These are phyloP conservation scores for Linurgus olivaceus DNA, from an alignment of 2,797 vertebrate genomes.

Conservation along the genomic window DNA sequence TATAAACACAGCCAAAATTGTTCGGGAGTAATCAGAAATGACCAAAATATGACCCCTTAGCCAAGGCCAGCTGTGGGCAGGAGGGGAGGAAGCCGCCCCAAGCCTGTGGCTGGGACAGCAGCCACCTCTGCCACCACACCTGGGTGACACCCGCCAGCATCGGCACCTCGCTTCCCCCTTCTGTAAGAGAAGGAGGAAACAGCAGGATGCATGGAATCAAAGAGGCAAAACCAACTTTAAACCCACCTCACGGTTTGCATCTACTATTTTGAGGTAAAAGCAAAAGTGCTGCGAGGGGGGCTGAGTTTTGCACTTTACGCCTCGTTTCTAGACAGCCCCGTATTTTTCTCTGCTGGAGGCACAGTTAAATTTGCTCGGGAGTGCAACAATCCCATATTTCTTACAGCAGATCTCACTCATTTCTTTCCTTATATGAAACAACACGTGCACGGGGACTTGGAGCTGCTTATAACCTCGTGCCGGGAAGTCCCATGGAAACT, in stretches of 20 bases:
- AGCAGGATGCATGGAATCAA: background rate
- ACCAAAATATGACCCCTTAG: conserved; percentile 27
- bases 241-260: background rate
- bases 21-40: conserved; percentile 43
- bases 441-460: background rate
- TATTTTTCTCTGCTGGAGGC: conserved; percentile 4
- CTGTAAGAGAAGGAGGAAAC: background rate
- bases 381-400: background rate
- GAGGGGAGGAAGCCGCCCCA: background rate
- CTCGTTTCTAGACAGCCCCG: background rate
- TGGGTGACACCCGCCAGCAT: background rate
- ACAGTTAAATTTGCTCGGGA: background rate
- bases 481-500: background rate
- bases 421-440: conserved; percentile 1
- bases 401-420: background rate
- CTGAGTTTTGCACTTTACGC: background rate
- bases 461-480: background rate
- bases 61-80: background rate
- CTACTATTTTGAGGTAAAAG: background rate
- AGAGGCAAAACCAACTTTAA: background rate
- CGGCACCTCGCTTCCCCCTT: background rate
- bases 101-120: rapidly evolving
- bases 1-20: conserved; percentile 52
- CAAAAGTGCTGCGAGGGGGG: background rate
- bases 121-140: background rate